These are phyloP conservation scores for Chrysina gloriosa DNA, from an alignment of 2,888 invertebrate genomes.

Conservation along the genomic window DNA sequence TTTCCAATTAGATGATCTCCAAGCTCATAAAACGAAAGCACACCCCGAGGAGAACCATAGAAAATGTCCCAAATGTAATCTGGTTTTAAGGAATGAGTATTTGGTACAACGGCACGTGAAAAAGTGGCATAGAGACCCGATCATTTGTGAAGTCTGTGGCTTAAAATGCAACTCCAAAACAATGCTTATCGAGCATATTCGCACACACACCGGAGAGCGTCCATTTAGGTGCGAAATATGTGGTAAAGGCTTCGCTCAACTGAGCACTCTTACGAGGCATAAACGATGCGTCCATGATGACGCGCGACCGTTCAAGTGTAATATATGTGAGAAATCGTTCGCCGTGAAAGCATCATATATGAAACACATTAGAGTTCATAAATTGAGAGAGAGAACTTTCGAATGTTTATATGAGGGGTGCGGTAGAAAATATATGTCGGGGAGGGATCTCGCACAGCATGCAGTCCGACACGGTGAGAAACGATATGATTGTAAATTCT, in stretches of 20 bases:
- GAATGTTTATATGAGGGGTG: conserved; percentile 9
- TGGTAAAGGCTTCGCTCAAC: conserved; percentile 26
- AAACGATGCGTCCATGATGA: conserved; percentile 4
- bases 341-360: conserved; percentile 4
- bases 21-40: background rate
- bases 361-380: conserved; percentile 11
- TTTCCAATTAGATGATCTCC: no score
- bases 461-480: conserved; percentile 21
- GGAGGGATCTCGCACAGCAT: conserved; percentile 17
- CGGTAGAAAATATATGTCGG: conserved; percentile 35
- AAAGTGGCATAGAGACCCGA: no score
- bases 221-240: conserved; percentile 29
- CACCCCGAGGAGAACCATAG: background rate
- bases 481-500: conserved; percentile 34
- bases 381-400: conserved; percentile 13
- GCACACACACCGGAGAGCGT: conserved; percentile 35
- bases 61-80: no score
- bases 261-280: conserved; percentile 16
- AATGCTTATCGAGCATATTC: conserved; percentile 19
- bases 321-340: conserved; percentile 20
- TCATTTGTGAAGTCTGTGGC: conserved; percentile 21
- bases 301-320: conserved; percentile 16
- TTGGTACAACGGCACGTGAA: no score
- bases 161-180: conserved; percentile 18
- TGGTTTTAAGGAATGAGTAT: no score